Percentiles rank a stretch among this genome's conserved stretches.
Conservation (phyloP, 2,888 invertebrate genomes). For the Rotaria macrura region DNA sequence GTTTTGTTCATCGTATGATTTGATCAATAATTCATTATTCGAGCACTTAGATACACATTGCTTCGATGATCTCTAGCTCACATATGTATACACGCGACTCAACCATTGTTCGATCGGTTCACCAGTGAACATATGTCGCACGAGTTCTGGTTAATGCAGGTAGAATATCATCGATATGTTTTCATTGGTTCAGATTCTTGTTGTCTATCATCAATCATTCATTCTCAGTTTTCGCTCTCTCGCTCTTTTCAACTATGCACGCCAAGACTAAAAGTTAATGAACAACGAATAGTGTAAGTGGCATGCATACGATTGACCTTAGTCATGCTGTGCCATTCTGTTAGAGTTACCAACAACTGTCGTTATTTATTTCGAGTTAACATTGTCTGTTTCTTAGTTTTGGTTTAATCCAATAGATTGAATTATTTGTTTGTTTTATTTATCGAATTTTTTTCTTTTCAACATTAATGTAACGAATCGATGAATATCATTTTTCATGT, state of each 20-base stretch:
- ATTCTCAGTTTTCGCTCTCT: background rate
- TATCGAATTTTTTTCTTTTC: too few relatives aligned
- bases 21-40: slow-evolving; percentile 12
- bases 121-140: background rate
- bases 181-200: background rate
- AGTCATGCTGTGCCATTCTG: background rate
- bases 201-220: background rate
- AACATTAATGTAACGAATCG: too few relatives aligned
- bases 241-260: too few relatives aligned
- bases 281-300: background rate
- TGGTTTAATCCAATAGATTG: too few relatives aligned
- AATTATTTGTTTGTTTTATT: too few relatives aligned
- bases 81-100: background rate
- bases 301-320: background rate
- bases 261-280: background rate
- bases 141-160: background rate
- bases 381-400: too few relatives aligned
- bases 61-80: background rate
- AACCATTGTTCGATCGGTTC: background rate
- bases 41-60: slow-evolving; percentile 15
- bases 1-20: background rate
- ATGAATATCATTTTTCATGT: background rate
- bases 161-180: background rate
- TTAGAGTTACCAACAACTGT: background rate
- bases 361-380: background rate